Conservation (phyloP, 2,797 vertebrate species). For the Martes flavigula region DNA sequence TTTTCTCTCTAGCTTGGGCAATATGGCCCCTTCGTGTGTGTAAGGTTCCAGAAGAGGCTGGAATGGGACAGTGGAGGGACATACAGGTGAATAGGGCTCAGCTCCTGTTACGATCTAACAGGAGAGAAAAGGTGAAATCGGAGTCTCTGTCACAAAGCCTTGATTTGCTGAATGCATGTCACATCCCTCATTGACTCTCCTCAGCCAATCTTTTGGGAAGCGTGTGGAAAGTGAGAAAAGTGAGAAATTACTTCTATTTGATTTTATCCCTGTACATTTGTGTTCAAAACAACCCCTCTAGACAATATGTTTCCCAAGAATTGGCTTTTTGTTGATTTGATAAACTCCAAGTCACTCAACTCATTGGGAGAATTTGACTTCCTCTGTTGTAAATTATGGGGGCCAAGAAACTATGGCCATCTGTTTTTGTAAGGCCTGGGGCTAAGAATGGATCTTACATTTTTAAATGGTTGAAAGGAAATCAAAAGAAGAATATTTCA, state of each 20-base stretch:
- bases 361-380: constrained; percentile 40
- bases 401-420: constrained; percentile 56
- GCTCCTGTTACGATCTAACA: not conserved
- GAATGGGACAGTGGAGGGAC: not conserved
- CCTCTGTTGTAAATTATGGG: not conserved
- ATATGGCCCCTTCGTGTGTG: not conserved
- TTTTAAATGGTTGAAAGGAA: constrained; percentile 45
- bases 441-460: constrained; percentile 47
- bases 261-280: not conserved
- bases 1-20: not conserved
- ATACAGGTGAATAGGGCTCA: not conserved
- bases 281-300: not conserved
- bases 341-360: not conserved
- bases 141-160: not conserved
- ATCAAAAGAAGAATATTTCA: constrained; percentile 42
- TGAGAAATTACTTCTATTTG: constrained; percentile 11
- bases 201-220: not conserved
- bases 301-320: not conserved
- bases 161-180: not conserved
- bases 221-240: constrained; percentile 25
- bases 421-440: constrained; percentile 22
- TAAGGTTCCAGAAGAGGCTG: not conserved
- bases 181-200: not conserved
- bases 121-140: not conserved
- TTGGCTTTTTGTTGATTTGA: constrained; percentile 55